Evolutionary conservation across 2,113 vertebrate species (phyloP).

Genomic region (Solea senegalensis): DNA sequence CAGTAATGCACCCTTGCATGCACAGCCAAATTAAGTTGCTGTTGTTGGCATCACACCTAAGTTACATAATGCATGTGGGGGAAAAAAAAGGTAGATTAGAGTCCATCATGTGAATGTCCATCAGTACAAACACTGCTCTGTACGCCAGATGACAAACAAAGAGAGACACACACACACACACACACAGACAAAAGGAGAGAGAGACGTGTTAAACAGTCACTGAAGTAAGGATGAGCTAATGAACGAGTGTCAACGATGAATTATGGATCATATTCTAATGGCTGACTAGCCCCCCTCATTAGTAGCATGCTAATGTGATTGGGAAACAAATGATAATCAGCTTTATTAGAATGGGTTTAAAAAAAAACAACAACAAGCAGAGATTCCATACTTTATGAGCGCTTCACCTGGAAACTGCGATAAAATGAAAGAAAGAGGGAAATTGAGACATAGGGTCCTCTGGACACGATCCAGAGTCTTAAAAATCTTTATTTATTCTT

Average conservation of each 20-base stretch:
- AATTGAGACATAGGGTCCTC: slow-evolving; percentile 2
- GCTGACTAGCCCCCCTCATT: slow-evolving; percentile 79
- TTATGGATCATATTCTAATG: slow-evolving; percentile 84
- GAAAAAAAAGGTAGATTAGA: slow-evolving; percentile 44
- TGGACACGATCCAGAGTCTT: slow-evolving; percentile 5
- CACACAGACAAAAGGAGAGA: slow-evolving; percentile 36
- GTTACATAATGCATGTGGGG: slow-evolving; percentile 59
- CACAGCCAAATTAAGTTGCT: slow-evolving; percentile 59
- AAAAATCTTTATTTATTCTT: background rate
- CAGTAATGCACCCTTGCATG: slow-evolving; percentile 49
- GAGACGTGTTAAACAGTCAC: slow-evolving; percentile 76
- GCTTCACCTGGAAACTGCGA: slow-evolving; percentile 15
- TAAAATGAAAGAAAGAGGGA: background rate
- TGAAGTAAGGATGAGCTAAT: slow-evolving; percentile 71
- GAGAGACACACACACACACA: slow-evolving; percentile 26
- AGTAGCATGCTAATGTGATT: slow-evolving; percentile 76
- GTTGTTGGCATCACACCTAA: slow-evolving; percentile 46
- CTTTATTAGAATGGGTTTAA: slow-evolving; percentile 58
- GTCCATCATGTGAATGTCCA: slow-evolving; percentile 51
- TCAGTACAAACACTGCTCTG: slow-evolving; percentile 45
- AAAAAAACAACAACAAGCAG: slow-evolving; percentile 29
- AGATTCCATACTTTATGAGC: slow-evolving; percentile 1
- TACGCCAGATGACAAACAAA: slow-evolving; percentile 46
- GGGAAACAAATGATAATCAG: slow-evolving; percentile 77
- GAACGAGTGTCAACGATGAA: slow-evolving; percentile 82